Evolutionary conservation across 1,140 invertebrate genomes (phyloP).

Genomic region (Hylaeus anthracinus): DNA sequence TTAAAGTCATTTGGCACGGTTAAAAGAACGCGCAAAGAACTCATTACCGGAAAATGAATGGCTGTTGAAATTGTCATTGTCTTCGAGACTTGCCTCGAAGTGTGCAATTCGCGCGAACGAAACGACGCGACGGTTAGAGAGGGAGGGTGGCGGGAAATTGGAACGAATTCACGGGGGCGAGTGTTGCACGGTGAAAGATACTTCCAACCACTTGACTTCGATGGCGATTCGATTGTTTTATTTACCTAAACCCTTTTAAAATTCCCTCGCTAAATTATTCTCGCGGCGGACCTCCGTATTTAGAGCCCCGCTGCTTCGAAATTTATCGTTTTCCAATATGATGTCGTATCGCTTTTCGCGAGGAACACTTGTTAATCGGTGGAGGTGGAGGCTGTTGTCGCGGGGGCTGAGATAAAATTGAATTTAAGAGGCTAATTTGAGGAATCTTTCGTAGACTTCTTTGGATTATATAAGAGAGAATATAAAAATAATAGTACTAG

Average conservation of each 20-base stretch:
- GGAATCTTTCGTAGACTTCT: too few relatives aligned
- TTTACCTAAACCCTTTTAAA: conserved; percentile 43
- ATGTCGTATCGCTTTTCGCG: not conserved
- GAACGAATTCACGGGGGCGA: conserved; percentile 26
- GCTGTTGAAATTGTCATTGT: conserved; percentile 47
- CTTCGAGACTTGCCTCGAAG: conserved; percentile 43
- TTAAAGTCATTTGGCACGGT: conserved; percentile 40
- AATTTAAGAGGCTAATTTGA: too few relatives aligned
- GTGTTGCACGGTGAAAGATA: conserved; percentile 29
- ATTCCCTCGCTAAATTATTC: conserved; percentile 39
- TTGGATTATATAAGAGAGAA: too few relatives aligned
- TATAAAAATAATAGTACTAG: too few relatives aligned
- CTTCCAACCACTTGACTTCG: conserved; percentile 34
- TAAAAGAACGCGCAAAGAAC: conserved; percentile 43
- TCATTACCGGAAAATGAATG: conserved; percentile 45
- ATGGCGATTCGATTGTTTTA: conserved; percentile 34
- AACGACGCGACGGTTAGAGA: not conserved
- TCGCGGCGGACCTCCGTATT: not conserved
- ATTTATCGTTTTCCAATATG: conserved; percentile 40
- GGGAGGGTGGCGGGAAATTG: conserved; percentile 6
- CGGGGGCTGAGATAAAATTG: too few relatives aligned
- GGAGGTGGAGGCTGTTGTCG: not conserved
- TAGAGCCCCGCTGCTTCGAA: not conserved
- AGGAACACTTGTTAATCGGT: conserved; percentile 7
- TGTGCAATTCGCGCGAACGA: conserved; percentile 30